phyloP scores from a whole-genome alignment of 2,888 invertebrate species.

The Linnaemya tessellans region DNA sequence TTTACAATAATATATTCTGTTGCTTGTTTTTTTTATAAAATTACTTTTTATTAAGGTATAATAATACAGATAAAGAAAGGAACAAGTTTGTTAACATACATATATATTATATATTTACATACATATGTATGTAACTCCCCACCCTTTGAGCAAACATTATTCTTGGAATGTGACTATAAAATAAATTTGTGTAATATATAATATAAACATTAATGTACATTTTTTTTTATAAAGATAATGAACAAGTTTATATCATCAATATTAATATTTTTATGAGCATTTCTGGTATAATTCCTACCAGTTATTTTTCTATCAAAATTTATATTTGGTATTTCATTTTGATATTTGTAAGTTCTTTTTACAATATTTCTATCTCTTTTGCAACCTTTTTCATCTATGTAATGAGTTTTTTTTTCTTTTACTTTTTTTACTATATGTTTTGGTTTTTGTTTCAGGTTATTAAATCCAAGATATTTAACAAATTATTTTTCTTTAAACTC shows the following conservation, averaged over 20 bases:
- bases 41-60: too few species aligned
- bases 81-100: too few species aligned
- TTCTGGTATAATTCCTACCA: constrained; percentile 50
- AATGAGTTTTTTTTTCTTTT: constrained; percentile 59
- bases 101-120: too few species aligned
- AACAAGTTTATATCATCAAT: too few species aligned
- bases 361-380: constrained; percentile 66
- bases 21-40: too few species aligned
- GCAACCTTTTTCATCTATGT: constrained; percentile 52
- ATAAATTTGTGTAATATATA: too few species aligned
- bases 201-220: too few species aligned
- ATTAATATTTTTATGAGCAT: background rate
- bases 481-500: constrained; percentile 56
- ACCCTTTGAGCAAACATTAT: background rate
- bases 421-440: constrained; percentile 56
- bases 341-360: constrained; percentile 49
- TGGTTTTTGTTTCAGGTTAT: constrained; percentile 45
- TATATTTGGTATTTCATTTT: constrained; percentile 47
- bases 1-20: too few species aligned
- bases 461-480: constrained; percentile 68
- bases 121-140: background rate
- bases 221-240: too few species aligned
- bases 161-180: background rate
- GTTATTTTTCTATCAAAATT: constrained; percentile 2
- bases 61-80: too few species aligned